Conservation (phyloP, 2,888 invertebrate genomes). For the Phanerotoma sp. region DNA sequence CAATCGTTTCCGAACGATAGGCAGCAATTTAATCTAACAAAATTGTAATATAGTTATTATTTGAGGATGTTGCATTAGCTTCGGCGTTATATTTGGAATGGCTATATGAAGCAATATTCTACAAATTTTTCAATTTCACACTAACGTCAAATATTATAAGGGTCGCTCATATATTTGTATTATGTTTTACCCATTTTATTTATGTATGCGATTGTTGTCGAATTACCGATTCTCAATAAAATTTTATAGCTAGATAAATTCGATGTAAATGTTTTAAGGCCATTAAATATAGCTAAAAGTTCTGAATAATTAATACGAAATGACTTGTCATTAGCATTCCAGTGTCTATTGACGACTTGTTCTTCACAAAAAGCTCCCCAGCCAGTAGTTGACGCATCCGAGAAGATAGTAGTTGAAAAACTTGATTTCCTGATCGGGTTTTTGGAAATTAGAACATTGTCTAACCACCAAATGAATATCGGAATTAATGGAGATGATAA, state of each 20-base stretch:
- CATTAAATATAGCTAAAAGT: constrained; percentile 23
- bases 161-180: constrained; percentile 10
- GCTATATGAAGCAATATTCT: constrained; percentile 24
- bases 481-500: background rate
- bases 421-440: background rate
- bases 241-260: constrained; percentile 16
- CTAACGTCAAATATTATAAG: constrained; percentile 27
- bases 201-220: constrained; percentile 27
- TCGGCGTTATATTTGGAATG: constrained; percentile 21
- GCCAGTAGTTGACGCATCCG: constrained; percentile 5
- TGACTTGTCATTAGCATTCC: constrained; percentile 13
- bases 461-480: background rate
- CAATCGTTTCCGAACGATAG: background rate
- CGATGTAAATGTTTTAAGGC: constrained; percentile 21
- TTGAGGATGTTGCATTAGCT: constrained; percentile 15
- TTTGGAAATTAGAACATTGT: background rate
- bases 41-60: constrained; percentile 3
- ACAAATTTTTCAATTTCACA: constrained; percentile 21
- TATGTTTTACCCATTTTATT: constrained; percentile 27
- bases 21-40: background rate
- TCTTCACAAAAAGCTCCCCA: constrained; percentile 3
- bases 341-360: constrained; percentile 1
- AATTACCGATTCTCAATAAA: constrained; percentile 23
- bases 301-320: constrained; percentile 24
- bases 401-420: constrained; percentile 5